Conservation (phyloP, 2,888 invertebrate species). For the Agapostemon virescens region DNA sequence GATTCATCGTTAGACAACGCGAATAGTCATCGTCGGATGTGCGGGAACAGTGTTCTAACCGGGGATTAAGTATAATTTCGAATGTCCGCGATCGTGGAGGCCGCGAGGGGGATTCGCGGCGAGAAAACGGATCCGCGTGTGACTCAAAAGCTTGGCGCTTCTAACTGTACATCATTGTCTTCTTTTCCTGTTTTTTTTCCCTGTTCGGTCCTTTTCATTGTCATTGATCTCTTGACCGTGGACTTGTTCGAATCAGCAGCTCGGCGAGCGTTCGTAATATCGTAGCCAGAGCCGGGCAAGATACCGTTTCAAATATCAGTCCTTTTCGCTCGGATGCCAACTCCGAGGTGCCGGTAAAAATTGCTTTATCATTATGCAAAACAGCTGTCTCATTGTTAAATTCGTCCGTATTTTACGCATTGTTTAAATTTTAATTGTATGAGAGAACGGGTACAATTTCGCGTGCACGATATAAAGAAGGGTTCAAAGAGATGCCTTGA, state of each 20-base stretch:
- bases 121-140: slow-evolving; percentile 39
- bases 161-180: slow-evolving; percentile 55
- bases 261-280: slow-evolving; percentile 42
- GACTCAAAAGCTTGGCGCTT: slow-evolving; percentile 33
- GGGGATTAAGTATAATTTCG: slow-evolving; percentile 58
- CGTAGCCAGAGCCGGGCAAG: no score
- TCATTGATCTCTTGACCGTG: slow-evolving; percentile 5
- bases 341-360: no score
- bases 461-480: no score
- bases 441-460: no score
- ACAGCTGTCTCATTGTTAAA: no score
- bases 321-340: no score
- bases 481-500: no score
- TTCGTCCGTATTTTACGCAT: no score
- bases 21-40: slow-evolving; percentile 37
- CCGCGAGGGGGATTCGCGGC: slow-evolving; percentile 31
- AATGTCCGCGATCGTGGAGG: slow-evolving; percentile 44
- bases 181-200: slow-evolving; percentile 29
- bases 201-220: background rate
- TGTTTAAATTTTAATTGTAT: no score
- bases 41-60: slow-evolving; percentile 47
- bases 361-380: no score
- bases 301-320: no score
- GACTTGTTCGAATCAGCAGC: slow-evolving; percentile 53
- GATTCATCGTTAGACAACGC: slow-evolving; percentile 48